These are phyloP conservation scores for Sminthurides bifidus DNA, from an alignment of 1,140 invertebrate genomes.

Conservation along the genomic window DNA sequence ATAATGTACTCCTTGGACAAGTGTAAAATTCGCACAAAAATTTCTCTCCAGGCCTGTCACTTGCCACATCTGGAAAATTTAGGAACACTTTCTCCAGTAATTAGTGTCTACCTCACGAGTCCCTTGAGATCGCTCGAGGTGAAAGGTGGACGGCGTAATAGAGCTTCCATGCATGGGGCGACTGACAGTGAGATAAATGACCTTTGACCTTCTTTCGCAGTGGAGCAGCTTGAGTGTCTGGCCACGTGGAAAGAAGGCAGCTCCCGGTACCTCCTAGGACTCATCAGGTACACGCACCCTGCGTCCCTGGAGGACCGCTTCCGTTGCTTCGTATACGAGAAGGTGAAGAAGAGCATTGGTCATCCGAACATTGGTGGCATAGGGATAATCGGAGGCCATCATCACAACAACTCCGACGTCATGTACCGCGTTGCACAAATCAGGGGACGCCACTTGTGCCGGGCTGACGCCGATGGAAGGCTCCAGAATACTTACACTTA, in stretches of 20 bases:
- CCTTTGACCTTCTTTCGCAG: too few species aligned
- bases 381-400: neutral
- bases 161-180: too few species aligned
- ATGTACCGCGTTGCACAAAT: constrained; percentile 57
- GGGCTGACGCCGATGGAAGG: constrained; percentile 45
- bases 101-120: too few species aligned
- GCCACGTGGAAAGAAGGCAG: constrained; percentile 42
- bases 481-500: constrained; percentile 40
- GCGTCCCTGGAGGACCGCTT: constrained; percentile 37
- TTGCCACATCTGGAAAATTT: too few species aligned
- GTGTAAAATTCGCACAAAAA: too few species aligned
- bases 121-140: too few species aligned
- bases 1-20: too few species aligned
- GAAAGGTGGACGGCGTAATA: too few species aligned
- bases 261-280: constrained; percentile 40
- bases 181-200: too few species aligned
- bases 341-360: constrained; percentile 26
- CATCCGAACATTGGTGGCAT: neutral
- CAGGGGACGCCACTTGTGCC: constrained; percentile 67
- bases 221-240: constrained; percentile 39
- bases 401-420: constrained; percentile 26
- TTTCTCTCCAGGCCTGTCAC: too few species aligned
- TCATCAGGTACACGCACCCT: constrained; percentile 36
- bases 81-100: too few species aligned
- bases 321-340: constrained; percentile 37